Conservation (phyloP, 2,888 invertebrate genomes). For the Beris chalybata region DNA sequence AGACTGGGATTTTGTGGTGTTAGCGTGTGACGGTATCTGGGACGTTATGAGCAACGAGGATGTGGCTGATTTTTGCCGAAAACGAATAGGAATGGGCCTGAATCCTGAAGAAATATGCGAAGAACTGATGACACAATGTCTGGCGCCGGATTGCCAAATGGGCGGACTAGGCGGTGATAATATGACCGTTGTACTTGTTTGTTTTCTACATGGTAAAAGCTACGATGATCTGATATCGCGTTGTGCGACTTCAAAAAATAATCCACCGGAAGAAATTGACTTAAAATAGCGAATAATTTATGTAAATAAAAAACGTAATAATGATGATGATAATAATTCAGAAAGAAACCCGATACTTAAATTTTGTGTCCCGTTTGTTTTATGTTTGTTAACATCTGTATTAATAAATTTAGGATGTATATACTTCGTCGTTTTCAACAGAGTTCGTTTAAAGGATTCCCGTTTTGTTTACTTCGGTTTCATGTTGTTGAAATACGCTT, state of each 20-base stretch:
- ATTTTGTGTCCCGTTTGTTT: conserved; percentile 28
- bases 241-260: conserved; percentile 43
- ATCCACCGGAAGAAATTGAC: conserved; percentile 34
- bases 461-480: no score
- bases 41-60: conserved; percentile 96
- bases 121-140: conserved; percentile 89
- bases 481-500: no score
- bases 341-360: conserved; percentile 31
- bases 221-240: conserved; percentile 52
- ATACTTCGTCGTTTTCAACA: conserved; percentile 27
- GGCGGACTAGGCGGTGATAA: conserved; percentile 98
- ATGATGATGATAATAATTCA: conserved; percentile 16
- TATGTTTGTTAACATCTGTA: conserved; percentile 29
- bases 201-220: conserved; percentile 61
- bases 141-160: conserved; percentile 96
- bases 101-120: conserved; percentile 96
- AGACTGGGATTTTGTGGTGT: conserved; percentile 95
- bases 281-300: conserved; percentile 36
- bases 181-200: conserved; percentile 94
- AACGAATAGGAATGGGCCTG: conserved; percentile 76
- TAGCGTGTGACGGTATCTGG: conserved; percentile 99
- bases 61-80: conserved; percentile 87
- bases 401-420: conserved; percentile 31
- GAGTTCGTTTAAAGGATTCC: conserved; percentile 25
- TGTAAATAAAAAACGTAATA: conserved; percentile 17